Evolutionary conservation across 1,140 invertebrate species (phyloP).

Genomic region (Tribolium castaneum): DNA sequence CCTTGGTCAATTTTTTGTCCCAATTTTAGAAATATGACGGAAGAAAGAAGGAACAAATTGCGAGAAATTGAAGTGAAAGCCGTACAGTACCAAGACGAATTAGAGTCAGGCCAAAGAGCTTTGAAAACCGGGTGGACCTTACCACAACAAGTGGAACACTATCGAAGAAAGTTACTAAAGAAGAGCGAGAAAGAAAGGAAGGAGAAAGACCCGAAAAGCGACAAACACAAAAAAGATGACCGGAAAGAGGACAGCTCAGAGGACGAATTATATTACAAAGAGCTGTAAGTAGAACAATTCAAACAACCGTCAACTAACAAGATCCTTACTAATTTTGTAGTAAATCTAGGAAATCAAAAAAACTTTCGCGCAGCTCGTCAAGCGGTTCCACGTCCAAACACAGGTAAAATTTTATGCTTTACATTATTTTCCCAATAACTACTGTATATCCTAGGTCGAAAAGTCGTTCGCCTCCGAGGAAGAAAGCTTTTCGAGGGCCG

Average conservation of each 20-base stretch:
- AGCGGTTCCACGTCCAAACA: constrained; percentile 61
- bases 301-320: too few relatives aligned
- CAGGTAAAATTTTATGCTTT: constrained; percentile 53
- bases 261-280: constrained; percentile 60
- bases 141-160: constrained; percentile 89
- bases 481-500: constrained; percentile 54
- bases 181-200: constrained; percentile 67
- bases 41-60: constrained; percentile 85
- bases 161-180: constrained; percentile 88
- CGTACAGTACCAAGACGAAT: constrained; percentile 95
- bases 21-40: constrained; percentile 65
- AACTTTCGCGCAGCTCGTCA: constrained; percentile 62
- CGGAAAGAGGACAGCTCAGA: constrained; percentile 60
- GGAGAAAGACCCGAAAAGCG: constrained; percentile 58
- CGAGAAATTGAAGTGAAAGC: constrained; percentile 95
- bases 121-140: constrained; percentile 84
- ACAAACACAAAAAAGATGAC: constrained; percentile 61
- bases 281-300: constrained; percentile 59
- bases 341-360: constrained; percentile 64
- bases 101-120: constrained; percentile 85
- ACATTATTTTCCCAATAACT: too few relatives aligned
- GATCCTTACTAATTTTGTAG: constrained; percentile 60
- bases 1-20: too few relatives aligned
- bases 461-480: constrained; percentile 61
- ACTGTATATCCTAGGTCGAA: constrained; percentile 58